Percentiles rank a stretch among this genome's conserved stretches.
Evolutionary conservation across 2,113 vertebrate species (phyloP).

Genomic region (Brienomyrus brachyistius): DNA sequence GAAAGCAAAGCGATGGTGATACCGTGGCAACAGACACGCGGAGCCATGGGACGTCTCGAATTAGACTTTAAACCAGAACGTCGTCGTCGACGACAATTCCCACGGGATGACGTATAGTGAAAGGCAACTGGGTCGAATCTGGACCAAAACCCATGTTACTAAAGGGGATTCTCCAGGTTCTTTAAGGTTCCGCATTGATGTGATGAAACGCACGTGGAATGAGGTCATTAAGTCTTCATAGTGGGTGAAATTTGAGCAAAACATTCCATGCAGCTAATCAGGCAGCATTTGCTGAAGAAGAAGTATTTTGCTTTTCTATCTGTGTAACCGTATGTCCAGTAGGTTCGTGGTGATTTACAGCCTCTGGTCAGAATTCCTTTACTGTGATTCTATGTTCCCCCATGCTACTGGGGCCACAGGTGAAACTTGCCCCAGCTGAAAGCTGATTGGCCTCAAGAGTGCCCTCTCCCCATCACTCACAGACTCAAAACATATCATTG

Average conservation of each 20-base stretch:
- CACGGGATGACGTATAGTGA: not conserved
- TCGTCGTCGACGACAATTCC: not conserved
- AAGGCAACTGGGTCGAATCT: not conserved
- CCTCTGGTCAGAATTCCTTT: not conserved
- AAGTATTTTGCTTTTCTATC: not conserved
- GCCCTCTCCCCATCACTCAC: not conserved
- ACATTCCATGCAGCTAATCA: not conserved
- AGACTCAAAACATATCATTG: not conserved
- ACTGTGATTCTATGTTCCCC: not conserved
- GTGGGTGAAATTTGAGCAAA: not conserved
- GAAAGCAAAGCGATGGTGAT: not conserved
- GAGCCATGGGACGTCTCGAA: not conserved
- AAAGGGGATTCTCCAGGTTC: not conserved
- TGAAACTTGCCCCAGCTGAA: not conserved
- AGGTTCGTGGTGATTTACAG: not conserved
- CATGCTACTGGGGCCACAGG: not conserved
- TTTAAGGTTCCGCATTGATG: not conserved
- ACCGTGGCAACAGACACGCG: not conserved
- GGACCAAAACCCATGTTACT: not conserved
- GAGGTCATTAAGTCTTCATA: not conserved
- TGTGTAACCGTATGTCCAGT: not conserved
- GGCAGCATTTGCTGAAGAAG: not conserved
- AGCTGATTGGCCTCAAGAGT: not conserved
- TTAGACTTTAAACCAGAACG: slow-evolving; percentile 11
- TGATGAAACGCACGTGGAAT: not conserved